Conservation (phyloP, 2,113 vertebrate genomes). For the Cephalopholis sonnerati region DNA sequence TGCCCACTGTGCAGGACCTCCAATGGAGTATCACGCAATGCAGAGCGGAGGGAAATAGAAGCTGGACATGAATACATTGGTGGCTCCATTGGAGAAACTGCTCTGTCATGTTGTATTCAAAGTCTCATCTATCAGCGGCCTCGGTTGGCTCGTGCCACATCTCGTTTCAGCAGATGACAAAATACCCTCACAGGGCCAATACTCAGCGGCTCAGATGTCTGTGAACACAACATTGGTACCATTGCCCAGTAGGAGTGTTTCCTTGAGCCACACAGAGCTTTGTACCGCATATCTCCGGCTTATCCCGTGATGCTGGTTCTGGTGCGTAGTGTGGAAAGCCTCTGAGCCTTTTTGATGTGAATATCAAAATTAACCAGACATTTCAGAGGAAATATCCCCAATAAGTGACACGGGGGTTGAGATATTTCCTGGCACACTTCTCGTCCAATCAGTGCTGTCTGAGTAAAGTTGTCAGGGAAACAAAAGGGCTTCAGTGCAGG, state of each 20-base stretch:
- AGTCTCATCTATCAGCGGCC: constrained; percentile 53
- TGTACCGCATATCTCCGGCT: constrained; percentile 23
- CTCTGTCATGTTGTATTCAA: constrained; percentile 33
- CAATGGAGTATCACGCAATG: constrained; percentile 21
- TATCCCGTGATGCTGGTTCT: constrained; percentile 27
- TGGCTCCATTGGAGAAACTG: constrained; percentile 25
- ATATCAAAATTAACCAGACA: constrained; percentile 58
- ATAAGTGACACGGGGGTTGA: constrained; percentile 37
- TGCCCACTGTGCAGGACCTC: constrained; percentile 38
- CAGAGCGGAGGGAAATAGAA: neutral
- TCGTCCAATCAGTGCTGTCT: constrained; percentile 53
- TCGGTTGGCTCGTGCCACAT: constrained; percentile 28
- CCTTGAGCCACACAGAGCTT: constrained; percentile 18
- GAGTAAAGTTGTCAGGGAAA: constrained; percentile 28
- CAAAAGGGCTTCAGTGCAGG: constrained; percentile 41
- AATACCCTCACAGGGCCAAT: constrained; percentile 37
- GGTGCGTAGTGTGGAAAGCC: constrained; percentile 40
- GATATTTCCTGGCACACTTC: constrained; percentile 65
- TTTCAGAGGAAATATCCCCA: constrained; percentile 53
- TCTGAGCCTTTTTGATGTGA: constrained; percentile 36
- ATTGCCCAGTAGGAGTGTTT: constrained; percentile 7
- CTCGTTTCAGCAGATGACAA: constrained; percentile 54
- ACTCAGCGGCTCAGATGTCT: constrained; percentile 30
- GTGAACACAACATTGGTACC: constrained; percentile 29
- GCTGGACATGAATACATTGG: constrained; percentile 28